Evolutionary conservation across 2,113 vertebrate genomes (phyloP), one percentile per base, ranked within the genome.

Genomic region (Alethe castanea): DNA sequence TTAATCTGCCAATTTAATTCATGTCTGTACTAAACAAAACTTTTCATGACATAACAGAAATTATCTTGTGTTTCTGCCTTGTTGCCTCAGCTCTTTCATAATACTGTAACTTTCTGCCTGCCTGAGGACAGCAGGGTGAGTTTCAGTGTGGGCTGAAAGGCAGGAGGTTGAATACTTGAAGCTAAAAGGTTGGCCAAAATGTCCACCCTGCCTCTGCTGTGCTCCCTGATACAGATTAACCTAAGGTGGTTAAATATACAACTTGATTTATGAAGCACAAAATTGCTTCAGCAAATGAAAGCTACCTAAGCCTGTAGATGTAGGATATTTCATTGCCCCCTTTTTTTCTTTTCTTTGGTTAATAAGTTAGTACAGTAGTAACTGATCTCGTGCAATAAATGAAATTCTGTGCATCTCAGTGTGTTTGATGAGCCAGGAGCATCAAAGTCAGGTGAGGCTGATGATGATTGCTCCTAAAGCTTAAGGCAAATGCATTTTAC

Each of bases 201-300:
- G 19, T 69, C 24, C 25, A 50, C 48, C 20, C 67, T 73, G 45
- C 59, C 19, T 96, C 40, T 91, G 42, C 59, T 77, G 48, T 62
- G 62, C n/a, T 92, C 62, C 53, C 35, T 53, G 56, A 71, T 62
- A 97, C 76, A 88, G 67, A 96, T 97, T 96, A 97, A 96, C 93
- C 79, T 87, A 38, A 87, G 88, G 17, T 88, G 80, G 93, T 94
- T 97, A 93, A 96, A 97, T 90, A 90, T 92, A 81, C 85, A 92
- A 74, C 95, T 93, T 90, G 92, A 96, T 96, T 94, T 90, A 92
- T 88, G 93, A 86, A 83, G 85, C 94, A 96, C 82, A 93, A 92
- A 95, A 96, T 95, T 94, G 44, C 69, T 86, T 93, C 40, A 53
- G 48, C 88, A 92, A 56, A 52, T 67, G 52, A 71, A 94, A 78